Evolutionary conservation across 2,113 vertebrate genomes (phyloP), one percentile per base, ranked within the genome.

Genomic region (Dicentrarchus labrax): DNA sequence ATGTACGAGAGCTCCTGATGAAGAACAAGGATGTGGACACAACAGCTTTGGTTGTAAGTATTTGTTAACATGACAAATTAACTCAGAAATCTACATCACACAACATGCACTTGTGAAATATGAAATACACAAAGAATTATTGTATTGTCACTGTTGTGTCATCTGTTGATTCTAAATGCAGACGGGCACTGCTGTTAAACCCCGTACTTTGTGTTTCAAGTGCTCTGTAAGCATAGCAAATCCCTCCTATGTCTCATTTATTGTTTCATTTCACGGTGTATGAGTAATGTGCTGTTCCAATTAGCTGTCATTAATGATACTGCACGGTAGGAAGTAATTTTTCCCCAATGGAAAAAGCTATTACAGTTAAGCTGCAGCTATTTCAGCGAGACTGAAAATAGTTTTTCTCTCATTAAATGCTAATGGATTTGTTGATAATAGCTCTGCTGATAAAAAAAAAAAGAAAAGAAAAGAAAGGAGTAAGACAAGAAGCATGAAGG

Each of bases 1-100:
- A 96, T 68, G 93, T 99, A 5, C 96, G 95, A 72, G 97, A 98
- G 64, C 95, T 99, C 76, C 94, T 99, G 78, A 96, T 98, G 96
- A 95, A 94, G 83, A 97, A 91, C 90, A 96, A 94, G 53, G 96
- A 97, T 47, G 92, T 98, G 78, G 97, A 99, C 89, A 80, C 96
- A 77, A 93, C 96, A 41, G 89, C 95, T 78, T 94, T 99, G 91
- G 96, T 96, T 81, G 98, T 99, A 95, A 95, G 98, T 97, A 50
- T 71, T 41, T 72, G 1, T 64, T 80, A 17, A 36, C 13, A 5
- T 48, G 8, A 41, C 17, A 1, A n/a, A 10, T 50, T 11, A 41
- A 48, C n/a, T 39, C 2, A 24, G 30, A 4, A 21, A 50, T 38
- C 11, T 51, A 72, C n/a, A 67, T 66, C 51, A 56, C 56, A 24